Evolutionary conservation across 2,797 vertebrate genomes (phyloP), one percentile per base, ranked within the genome.

Genomic region (Sebastes steindachneri): DNA sequence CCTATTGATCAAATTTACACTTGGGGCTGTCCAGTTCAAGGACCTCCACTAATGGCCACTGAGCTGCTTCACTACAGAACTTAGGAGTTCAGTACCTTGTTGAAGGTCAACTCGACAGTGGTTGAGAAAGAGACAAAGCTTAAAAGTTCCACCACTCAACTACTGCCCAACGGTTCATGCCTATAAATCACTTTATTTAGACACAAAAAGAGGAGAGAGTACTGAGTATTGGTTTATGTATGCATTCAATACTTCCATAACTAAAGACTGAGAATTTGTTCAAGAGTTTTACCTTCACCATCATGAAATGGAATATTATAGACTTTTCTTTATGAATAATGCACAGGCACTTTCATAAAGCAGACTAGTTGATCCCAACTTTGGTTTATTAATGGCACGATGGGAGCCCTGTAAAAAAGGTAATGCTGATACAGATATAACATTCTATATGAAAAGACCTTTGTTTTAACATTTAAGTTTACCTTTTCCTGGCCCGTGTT

Each of bases 241-340:
- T 28, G 33, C 26, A 54, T 57, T 45, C 9, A 60, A 2, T 28
- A 23, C 62, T 9, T 59, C 9, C 9, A 31, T 79, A 75, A 80
- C 68, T 70, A 75, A 80, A 77, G 51, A 73, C 45, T 51, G 45
- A 51, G 65, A 76, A 78, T 8, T 21, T 92, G 5, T 80, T 86
- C 63, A 84, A 80, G 75, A 81, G 84, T 86, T 89, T 88, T 73
- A 67, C 65, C 65, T 67, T 83, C 84, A 82, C 80, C 70, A 66
- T 79, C 65, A 72, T 77, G 73, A 86, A 72, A 68, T 59, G 45
- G 71, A 84, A 87, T 72, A 78, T 78, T 83, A 75, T 10, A 78
- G 68, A 76, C 77, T 68, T 77, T 19, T 51, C 69, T 69, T 79
- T 19, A 87, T 93, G 87, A 92, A 92, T 93, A 90, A 93, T 93